Conservation (phyloP, 2,797 vertebrate species). For the Poeciliopsis gracilis region DNA sequence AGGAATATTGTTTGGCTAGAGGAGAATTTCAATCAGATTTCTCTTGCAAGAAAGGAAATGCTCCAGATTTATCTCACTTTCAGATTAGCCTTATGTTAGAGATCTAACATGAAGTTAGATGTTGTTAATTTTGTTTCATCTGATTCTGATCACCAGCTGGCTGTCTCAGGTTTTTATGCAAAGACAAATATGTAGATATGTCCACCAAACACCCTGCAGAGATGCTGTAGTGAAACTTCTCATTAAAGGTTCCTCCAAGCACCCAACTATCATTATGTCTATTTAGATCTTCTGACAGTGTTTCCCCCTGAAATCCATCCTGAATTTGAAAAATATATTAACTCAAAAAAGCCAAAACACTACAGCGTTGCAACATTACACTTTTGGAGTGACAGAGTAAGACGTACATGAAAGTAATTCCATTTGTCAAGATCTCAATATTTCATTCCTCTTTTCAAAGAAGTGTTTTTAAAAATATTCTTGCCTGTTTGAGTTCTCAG, state of each 20-base stretch:
- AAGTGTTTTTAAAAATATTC: neutral
- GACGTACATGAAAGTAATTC: neutral
- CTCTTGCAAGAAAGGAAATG: neutral
- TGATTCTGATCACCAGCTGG: neutral
- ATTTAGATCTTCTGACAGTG: neutral
- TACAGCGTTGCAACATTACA: neutral
- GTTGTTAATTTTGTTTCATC: neutral
- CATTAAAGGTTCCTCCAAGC: neutral
- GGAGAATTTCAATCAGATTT: neutral
- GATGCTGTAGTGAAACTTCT: neutral
- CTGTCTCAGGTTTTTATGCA: neutral
- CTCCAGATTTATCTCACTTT: neutral
- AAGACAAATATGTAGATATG: neutral
- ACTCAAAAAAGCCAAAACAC: neutral
- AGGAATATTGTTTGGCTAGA: neutral
- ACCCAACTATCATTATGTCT: neutral
- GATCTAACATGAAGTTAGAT: neutral
- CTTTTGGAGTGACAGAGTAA: neutral
- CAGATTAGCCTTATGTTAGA: too few species aligned
- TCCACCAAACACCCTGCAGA: neutral
- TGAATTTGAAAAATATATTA: neutral
- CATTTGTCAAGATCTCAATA: neutral
- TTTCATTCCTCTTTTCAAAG: neutral
- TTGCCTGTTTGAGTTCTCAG: neutral
- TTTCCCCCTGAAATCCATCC: neutral